Evolutionary conservation across 2,113 vertebrate species (phyloP), one percentile per base, ranked within the genome.

Genomic region (Dasyornis broadbenti): DNA sequence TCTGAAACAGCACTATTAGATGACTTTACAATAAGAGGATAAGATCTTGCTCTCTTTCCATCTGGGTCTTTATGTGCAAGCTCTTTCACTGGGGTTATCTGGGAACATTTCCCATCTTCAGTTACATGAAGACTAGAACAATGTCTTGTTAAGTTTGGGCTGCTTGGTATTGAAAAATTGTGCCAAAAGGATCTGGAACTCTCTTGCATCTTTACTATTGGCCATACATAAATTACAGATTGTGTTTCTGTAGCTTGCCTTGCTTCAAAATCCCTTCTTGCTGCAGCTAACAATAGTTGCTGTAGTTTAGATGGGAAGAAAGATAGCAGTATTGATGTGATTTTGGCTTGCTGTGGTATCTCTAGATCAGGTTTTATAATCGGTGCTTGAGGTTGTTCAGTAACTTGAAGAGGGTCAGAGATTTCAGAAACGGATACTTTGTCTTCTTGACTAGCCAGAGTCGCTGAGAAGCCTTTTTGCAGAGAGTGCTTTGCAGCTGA

Each of bases 1-100:
- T 42, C 45, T 44, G 95, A 87, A 95, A 91, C 87, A 40, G 35
- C 16, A 23, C 14, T 44, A 40, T 89, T 94, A 24, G 19, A 87
- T 68, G 93, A 96, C 40, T 95, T 96, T 52, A 96, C 13, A 92
- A 64, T 37, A 87, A 94, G 82, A 87, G 42, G 10, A 72, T 56
- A 75, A 19, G 63, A 49, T 53, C 31, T 76, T 75, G 11, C 7
- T 68, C 18, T 49, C 44, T 63, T 92, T 82, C 27, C 47, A 33
- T 39, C 33, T 45, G n/a, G 9, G 19, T 94, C 17, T 53, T 69
- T 72, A 60, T 45, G 57, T 76, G 19, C 35, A 76, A 64, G 18
- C 16, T 90, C 23, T 79, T 91, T 87, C 65, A 56, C 24, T 92
- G 61, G 35, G 6, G 6, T 66, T 92, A 50, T 44, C 2, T 60